Evolutionary conservation across 92 coral and sea anemone species (phyloP), one percentile per base, ranked within the genome.

Genomic region (Porites cylindrica): DNA sequence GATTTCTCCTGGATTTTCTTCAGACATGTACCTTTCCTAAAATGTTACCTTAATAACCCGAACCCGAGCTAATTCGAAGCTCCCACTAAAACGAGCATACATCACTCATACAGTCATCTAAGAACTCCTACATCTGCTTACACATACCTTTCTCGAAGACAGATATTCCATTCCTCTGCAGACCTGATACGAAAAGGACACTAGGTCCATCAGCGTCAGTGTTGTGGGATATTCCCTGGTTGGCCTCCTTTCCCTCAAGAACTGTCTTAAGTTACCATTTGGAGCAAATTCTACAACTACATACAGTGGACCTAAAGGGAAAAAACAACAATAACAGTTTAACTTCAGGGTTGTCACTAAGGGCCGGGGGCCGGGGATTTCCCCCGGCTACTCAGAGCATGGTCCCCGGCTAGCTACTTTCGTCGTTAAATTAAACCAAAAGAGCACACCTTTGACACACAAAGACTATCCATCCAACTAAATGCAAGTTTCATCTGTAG

Each of bases 111-210:
- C 11, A 56, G 14, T 14, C 61, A 14, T 56, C 16, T 56, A 14
- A 14, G 11, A 56, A 56, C 16, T 56, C 13, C 61, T 56, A 14
- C 61, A 14, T 10, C 61, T 10, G 11, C 16, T 8, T 10, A 12
- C 2, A 4, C 66, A 16, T 76, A 97, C 99, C 98, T 93, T 97
- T 91, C 86, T 95, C 20, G 97, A 93, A 73, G 94, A 90, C 29
- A 97, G 94, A 85, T 97, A 97, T 76, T 95, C 99, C 99, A 97
- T 97, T 17, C 99, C 98, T 32, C 98, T 92, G 10, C 95, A 91
- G 8, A 97, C 90, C 76, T 97, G 99, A 82, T 97, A 97, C 1
- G 90, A 87, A 79, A 91, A 97, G 47, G 99, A 97, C 5, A 95
- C 94, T 7, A 97, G 81, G 66, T 97, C 98, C 70, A 87, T 83